Base-by-base conservation (phyloP, 2,888 invertebrate species). In the Rhingia campestris region DNA sequence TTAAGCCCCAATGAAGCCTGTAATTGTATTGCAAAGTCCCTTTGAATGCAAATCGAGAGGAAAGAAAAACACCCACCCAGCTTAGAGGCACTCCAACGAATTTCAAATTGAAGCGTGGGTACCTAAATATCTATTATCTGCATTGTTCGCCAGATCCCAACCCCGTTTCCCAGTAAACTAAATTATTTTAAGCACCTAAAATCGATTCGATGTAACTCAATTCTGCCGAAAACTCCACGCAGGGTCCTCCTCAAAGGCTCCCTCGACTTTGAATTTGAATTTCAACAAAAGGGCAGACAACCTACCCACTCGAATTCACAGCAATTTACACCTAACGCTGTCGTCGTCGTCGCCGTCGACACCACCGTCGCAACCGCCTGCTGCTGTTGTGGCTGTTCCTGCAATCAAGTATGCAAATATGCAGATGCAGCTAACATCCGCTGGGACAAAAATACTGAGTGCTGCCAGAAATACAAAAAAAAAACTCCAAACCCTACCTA, bases 361-460 rank as follows among this genome's bases (percentile, higher is more conserved):
- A 59, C 64, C 72, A 53, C 30, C 72, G 22, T 39, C 30, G 45
- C 47, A 32, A 45, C 14, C 12, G 47, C 41, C 39, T 22, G 33
- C 43, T 49, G 22, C 35, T 72, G 64, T 63, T 67, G 72, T 77
- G 72, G 61, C 77, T 77, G 77, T 82, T 80, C 74, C 74, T 75
- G 84, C 84, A 84, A 84, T 84, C 80, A 84, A 84, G 84, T 84
- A 84, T 84, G 84, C 84, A 84, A 84, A 84, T 84, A 84, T 84
- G 80, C 80, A 75, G 84, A 84, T 84, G 80, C 84, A 84, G 80
- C 84, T 75, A 84, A 84, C 84, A 84, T 84, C 84, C 84, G 74
- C 37, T 80, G 80, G 80, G 74, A 80, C 79, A 73, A 74, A 80
- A 80, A 69, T 63, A 75, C 72, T 61, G 54, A 81, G 72, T 69